Evolutionary conservation across 1,140 invertebrate genomes (phyloP).

Genomic region (Ptiloglossa arizonensis): DNA sequence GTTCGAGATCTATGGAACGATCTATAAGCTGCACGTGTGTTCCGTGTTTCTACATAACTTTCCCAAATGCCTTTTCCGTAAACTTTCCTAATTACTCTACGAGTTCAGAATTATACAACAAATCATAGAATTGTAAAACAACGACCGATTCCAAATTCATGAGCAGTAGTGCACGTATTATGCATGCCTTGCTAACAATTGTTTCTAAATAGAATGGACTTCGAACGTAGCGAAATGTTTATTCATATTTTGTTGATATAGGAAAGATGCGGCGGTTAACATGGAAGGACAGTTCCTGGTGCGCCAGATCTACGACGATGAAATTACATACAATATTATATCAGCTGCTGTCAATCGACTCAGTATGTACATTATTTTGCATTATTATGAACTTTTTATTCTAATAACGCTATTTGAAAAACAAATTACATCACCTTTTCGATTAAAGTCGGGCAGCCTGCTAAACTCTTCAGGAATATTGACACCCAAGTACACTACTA

Average conservation of each 20-base stretch:
- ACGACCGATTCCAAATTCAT: too few species aligned
- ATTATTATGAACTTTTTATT: background rate
- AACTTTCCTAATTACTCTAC: too few species aligned
- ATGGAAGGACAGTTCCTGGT: conserved; percentile 98
- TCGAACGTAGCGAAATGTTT: background rate
- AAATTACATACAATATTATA: conserved; percentile 96
- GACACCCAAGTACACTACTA: too few species aligned
- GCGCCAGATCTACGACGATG: conserved; percentile 96
- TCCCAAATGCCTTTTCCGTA: background rate
- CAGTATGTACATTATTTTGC: conserved; percentile 85
- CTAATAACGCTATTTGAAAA: background rate
- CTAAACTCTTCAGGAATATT: too few species aligned
- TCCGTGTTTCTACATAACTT: background rate
- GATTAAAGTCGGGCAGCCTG: background rate
- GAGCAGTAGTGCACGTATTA: too few species aligned
- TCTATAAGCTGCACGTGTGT: too few species aligned
- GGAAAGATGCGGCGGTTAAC: conserved; percentile 94
- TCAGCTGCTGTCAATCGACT: conserved; percentile 94
- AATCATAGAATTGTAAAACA: too few species aligned
- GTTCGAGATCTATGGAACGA: too few species aligned
- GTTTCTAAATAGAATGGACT: too few species aligned
- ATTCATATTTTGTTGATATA: conserved; percentile 73
- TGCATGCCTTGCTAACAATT: too few species aligned
- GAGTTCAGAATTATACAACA: too few species aligned
- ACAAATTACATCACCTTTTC: too few species aligned